phyloP scores from a whole-genome alignment of 1,140 invertebrate species.

The Bombus superbus region DNA sequence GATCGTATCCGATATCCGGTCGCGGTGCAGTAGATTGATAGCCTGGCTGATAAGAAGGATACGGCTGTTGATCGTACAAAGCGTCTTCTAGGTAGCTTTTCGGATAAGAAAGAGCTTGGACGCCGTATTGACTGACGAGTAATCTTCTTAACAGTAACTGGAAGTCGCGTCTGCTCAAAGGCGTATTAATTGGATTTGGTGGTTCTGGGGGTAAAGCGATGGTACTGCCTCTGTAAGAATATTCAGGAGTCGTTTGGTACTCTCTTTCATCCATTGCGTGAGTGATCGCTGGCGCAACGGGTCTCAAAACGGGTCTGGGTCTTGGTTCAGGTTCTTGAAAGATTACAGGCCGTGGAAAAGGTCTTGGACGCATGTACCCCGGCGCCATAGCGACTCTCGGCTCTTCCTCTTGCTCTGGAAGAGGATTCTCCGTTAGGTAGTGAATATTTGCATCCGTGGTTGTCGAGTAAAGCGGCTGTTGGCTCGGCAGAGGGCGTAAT shows the following conservation, averaged over 20 bases:
- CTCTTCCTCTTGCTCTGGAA: slow-evolving; percentile 64
- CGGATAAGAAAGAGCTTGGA: slow-evolving; percentile 78
- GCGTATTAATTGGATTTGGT: slow-evolving; percentile 77
- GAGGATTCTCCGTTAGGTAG: slow-evolving; percentile 75
- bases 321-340: slow-evolving; percentile 71
- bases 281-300: slow-evolving; percentile 45
- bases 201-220: slow-evolving; percentile 77
- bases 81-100: slow-evolving; percentile 79
- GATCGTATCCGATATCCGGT: slow-evolving; percentile 79
- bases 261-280: slow-evolving; percentile 73
- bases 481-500: slow-evolving; percentile 68
- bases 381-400: slow-evolving; percentile 64
- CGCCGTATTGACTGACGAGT: slow-evolving; percentile 78
- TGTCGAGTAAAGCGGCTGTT: slow-evolving; percentile 71
- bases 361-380: slow-evolving; percentile 66
- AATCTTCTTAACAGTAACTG: slow-evolving; percentile 76
- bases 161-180: slow-evolving; percentile 79
- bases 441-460: slow-evolving; percentile 77
- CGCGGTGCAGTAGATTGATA: slow-evolving; percentile 71
- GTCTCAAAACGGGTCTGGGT: slow-evolving; percentile 63
- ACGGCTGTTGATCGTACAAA: slow-evolving; percentile 79
- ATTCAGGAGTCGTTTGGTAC: slow-evolving; percentile 72
- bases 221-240: slow-evolving; percentile 69
- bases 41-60: slow-evolving; percentile 75
- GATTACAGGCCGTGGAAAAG: slow-evolving; percentile 67